Evolutionary conservation across 1,140 invertebrate species (phyloP).

Genomic region (Caenorhabditis inopinata): DNA sequence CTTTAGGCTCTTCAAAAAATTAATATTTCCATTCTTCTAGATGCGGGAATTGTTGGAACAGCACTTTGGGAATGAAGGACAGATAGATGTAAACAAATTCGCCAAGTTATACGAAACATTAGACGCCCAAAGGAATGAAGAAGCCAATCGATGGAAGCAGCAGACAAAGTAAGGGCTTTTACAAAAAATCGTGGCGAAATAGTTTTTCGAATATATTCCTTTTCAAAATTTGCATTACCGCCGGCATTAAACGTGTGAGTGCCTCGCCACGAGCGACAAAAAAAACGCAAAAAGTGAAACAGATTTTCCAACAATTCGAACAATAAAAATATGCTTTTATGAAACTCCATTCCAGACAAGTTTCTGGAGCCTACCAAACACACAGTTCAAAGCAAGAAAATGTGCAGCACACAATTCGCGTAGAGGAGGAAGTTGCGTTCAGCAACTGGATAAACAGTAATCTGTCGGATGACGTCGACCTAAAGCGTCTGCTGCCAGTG

Average conservation of each 20-base stretch:
- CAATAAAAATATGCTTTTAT: too few species aligned
- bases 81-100: slow-evolving; percentile 56
- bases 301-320: too few species aligned
- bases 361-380: slow-evolving; percentile 87
- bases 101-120: slow-evolving; percentile 77
- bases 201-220: too few species aligned
- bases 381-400: slow-evolving; percentile 86
- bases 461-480: slow-evolving; percentile 81
- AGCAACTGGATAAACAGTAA: slow-evolving; percentile 96
- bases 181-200: too few species aligned
- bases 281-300: too few species aligned
- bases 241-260: too few species aligned
- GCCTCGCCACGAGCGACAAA: too few species aligned
- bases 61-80: slow-evolving; percentile 43
- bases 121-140: slow-evolving; percentile 83
- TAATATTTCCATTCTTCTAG: slow-evolving; percentile 41
- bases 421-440: slow-evolving; percentile 88
- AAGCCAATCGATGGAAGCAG: slow-evolving; percentile 85
- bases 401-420: slow-evolving; percentile 67
- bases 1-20: too few species aligned
- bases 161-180: slow-evolving; percentile 79
- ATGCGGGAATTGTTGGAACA: slow-evolving; percentile 56
- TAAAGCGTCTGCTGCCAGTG: slow-evolving; percentile 86
- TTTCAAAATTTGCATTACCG: too few species aligned
- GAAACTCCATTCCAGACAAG: slow-evolving; percentile 71